Evolutionary conservation across 2,113 vertebrate genomes (phyloP).

Genomic region (Alaudala cheleensis): DNA sequence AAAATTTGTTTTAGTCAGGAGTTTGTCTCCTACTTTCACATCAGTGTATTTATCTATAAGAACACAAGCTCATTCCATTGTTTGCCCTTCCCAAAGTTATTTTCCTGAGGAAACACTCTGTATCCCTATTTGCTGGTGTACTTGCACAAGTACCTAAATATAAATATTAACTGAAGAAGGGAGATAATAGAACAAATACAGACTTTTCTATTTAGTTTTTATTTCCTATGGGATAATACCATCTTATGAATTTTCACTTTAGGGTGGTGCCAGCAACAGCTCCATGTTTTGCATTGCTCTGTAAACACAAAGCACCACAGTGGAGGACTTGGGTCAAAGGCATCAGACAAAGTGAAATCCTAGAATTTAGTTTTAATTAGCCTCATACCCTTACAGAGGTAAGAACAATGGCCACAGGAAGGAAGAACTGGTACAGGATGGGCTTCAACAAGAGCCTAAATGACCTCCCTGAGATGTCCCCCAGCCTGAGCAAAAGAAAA

Average conservation of each 20-base stretch:
- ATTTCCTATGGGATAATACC: rapidly evolving
- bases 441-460: background rate
- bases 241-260: background rate
- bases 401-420: background rate
- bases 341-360: background rate
- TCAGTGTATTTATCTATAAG: background rate
- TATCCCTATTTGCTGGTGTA: background rate
- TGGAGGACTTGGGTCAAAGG: background rate
- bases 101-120: background rate
- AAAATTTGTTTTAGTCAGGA: background rate
- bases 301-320: background rate
- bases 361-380: background rate
- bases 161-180: background rate
- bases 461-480: background rate
- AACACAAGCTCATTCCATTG: background rate
- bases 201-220: background rate
- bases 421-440: background rate
- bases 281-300: background rate
- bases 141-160: background rate
- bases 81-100: rapidly evolving
- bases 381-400: background rate
- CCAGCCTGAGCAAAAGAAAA: background rate
- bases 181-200: background rate
- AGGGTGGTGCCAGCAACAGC: background rate
- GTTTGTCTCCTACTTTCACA: background rate